These are phyloP conservation scores for Trichomycterus rosablanca DNA, from an alignment of 2,113 vertebrate species.

Conservation along the genomic window DNA sequence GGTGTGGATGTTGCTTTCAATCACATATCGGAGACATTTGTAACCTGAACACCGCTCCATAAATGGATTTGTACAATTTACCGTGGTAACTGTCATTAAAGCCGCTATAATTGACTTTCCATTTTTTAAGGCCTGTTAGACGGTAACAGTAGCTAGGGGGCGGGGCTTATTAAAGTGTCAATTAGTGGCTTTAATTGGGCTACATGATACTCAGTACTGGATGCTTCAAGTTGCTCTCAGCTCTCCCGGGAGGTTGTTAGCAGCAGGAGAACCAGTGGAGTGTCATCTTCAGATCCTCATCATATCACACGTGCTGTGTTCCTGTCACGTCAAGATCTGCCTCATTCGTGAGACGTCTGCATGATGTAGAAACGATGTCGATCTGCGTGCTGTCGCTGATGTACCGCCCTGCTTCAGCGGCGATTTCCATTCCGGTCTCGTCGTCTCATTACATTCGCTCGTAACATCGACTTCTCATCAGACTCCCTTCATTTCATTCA, in stretches of 20 bases:
- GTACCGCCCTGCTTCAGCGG: too few species aligned
- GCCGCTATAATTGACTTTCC: too few species aligned
- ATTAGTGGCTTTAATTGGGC: constrained; percentile 10
- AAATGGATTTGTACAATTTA: too few species aligned
- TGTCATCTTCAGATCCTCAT: constrained; percentile 10
- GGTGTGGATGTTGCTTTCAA: too few species aligned
- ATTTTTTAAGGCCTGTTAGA: too few species aligned
- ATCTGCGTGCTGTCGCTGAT: background rate
- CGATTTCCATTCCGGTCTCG: background rate
- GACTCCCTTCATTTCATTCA: constrained; percentile 25
- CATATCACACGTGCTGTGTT: constrained; percentile 18
- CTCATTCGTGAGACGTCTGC: background rate
- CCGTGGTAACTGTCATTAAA: too few species aligned
- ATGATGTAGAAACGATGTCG: constrained; percentile 1
- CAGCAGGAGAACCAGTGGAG: constrained; percentile 7
- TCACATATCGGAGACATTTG: too few species aligned
- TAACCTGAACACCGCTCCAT: too few species aligned
- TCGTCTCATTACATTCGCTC: background rate
- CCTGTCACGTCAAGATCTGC: background rate
- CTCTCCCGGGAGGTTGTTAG: constrained; percentile 19
- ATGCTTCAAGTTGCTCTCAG: background rate
- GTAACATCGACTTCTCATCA: constrained; percentile 41
- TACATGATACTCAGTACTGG: constrained; percentile 11
- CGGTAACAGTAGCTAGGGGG: too few species aligned
- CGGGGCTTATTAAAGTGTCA: background rate